phyloP scores from a whole-genome alignment of 2,888 invertebrate species.

The Athalia cordata region DNA sequence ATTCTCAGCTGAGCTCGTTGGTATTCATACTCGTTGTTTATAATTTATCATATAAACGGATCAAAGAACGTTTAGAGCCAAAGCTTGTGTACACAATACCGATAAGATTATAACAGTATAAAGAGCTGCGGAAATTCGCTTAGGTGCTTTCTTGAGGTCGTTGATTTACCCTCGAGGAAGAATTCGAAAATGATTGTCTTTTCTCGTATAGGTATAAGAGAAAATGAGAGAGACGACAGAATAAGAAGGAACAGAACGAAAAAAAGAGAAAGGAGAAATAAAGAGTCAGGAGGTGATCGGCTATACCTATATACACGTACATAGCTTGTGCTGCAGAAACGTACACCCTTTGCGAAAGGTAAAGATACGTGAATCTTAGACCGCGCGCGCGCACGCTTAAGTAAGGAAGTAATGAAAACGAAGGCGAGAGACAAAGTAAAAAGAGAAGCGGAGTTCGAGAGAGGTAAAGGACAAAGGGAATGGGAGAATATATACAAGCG shows the following conservation, averaged over 20 bases:
- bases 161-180: slow-evolving; percentile 32
- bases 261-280: not conserved
- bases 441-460: no score
- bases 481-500: not conserved
- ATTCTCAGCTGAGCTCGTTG: no score
- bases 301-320: not conserved
- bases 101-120: not conserved
- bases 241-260: not conserved
- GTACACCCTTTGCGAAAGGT: no score
- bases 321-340: not conserved
- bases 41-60: no score
- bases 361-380: no score
- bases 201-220: not conserved
- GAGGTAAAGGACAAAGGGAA: no score
- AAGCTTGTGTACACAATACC: no score
- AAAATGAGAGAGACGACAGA: not conserved
- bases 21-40: no score
- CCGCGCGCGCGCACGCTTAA: no score
- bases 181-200: slow-evolving; percentile 33
- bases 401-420: no score
- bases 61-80: no score
- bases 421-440: no score
- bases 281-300: not conserved
- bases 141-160: slow-evolving; percentile 8
- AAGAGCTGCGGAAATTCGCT: not conserved